Percentiles rank a stretch among this genome's conserved stretches.
Evolutionary conservation across 2,113 vertebrate species (phyloP).

Genomic region (Lepus timidus): DNA sequence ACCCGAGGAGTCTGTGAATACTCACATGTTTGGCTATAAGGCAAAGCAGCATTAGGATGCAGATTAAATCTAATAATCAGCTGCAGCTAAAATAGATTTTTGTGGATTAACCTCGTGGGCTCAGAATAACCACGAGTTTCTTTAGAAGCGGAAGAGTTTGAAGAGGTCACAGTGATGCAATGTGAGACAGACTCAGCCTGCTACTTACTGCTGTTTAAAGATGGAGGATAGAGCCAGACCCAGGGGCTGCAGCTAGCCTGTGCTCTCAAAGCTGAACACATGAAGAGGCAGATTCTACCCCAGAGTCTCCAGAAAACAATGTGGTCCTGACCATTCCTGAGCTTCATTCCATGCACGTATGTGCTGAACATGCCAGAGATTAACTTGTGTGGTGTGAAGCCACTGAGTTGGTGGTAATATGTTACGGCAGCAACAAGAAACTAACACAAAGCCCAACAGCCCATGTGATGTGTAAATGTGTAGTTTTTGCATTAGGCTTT

Average conservation of each 20-base stretch:
- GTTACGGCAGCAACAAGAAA: neutral
- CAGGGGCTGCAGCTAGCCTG: neutral
- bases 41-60: neutral
- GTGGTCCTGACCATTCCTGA: fast-evolving
- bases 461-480: neutral
- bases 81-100: neutral
- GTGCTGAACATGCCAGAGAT: neutral
- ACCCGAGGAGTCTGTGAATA: neutral
- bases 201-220: neutral
- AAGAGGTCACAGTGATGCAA: neutral
- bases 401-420: neutral
- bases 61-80: neutral
- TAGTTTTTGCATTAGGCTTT: slow-evolving; percentile 82
- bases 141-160: neutral
- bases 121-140: neutral
- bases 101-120: neutral
- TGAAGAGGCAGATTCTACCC: neutral
- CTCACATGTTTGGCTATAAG: neutral
- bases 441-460: neutral
- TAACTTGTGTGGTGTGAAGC: neutral
- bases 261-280: neutral
- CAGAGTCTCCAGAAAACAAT: neutral
- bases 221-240: neutral
- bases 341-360: neutral
- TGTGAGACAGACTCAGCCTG: neutral